Conservation (phyloP, 2,113 vertebrate species). For the Menidia beryllina region DNA sequence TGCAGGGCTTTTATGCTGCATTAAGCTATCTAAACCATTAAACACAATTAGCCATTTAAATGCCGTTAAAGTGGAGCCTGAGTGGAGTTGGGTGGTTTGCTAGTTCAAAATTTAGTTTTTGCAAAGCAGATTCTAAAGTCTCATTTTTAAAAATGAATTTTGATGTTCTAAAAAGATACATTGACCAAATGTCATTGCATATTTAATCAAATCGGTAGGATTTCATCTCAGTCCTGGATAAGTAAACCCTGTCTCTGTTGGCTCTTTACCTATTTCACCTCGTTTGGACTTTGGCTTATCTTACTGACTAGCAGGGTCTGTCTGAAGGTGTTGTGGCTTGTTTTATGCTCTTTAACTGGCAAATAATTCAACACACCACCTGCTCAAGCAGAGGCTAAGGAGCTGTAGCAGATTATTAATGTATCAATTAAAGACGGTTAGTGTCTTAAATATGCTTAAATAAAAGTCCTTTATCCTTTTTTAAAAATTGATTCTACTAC, state of each 20-base stretch:
- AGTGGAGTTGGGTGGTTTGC: conserved; percentile 31
- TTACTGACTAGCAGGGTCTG: neutral
- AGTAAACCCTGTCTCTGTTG: no score
- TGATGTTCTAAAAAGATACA: neutral
- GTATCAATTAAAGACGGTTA: neutral
- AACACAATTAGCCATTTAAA: conserved; percentile 53
- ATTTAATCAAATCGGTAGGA: neutral
- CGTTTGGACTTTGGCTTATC: neutral
- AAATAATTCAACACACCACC: neutral
- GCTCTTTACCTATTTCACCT: no score
- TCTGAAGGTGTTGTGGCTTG: neutral
- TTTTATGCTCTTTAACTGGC: neutral
- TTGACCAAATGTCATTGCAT: no score
- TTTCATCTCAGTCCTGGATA: no score
- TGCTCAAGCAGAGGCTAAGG: neutral
- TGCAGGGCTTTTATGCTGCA: conserved; percentile 60
- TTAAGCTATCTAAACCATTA: conserved; percentile 58
- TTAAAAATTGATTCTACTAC: neutral
- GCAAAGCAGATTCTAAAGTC: neutral
- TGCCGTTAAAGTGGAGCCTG: conserved; percentile 34
- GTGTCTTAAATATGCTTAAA: no score
- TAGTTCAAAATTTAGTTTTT: neutral
- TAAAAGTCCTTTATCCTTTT: no score
- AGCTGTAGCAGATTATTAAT: neutral
- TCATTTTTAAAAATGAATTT: neutral